phyloP scores from a whole-genome alignment of 2,888 invertebrate genomes.

The Leptothorax acervorum region DNA sequence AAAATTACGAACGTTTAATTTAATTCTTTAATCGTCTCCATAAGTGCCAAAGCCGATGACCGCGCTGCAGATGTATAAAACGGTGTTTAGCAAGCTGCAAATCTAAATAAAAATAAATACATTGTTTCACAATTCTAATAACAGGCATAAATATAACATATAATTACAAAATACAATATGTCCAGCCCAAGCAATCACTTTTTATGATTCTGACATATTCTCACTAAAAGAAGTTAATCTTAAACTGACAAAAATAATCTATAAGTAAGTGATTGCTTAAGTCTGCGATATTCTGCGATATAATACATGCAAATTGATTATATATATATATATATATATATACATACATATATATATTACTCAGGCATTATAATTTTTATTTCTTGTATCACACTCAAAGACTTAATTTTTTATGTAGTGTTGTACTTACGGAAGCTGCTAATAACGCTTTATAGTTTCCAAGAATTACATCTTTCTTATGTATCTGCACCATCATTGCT shows the following conservation, averaged over 20 bases:
- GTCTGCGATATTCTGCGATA: not conserved
- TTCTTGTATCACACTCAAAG: not conserved
- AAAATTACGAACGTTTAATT: not conserved
- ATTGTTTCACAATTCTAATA: slow-evolving; percentile 1
- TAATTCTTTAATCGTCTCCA: not conserved
- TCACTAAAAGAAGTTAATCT: not conserved
- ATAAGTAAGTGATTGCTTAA: not conserved
- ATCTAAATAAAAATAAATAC: slow-evolving; percentile 33
- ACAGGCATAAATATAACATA: not conserved
- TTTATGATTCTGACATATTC: not conserved
- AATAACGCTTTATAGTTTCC: fast-evolving
- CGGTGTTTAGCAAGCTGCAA: not conserved
- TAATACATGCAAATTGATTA: not conserved
- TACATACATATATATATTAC: not conserved
- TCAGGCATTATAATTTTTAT: not conserved
- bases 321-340: not conserved
- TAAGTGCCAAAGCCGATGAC: not conserved
- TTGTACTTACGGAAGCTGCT: slow-evolving; percentile 10
- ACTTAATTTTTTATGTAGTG: not conserved
- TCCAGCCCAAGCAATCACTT: not conserved
- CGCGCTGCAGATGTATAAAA: not conserved
- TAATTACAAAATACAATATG: not conserved
- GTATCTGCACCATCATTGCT: slow-evolving; percentile 89
- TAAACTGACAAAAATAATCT: not conserved
- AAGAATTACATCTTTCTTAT: fast-evolving